These are phyloP conservation scores for Lycocerus yunnanus DNA, from an alignment of 2,888 invertebrate species.

Conservation along the genomic window DNA sequence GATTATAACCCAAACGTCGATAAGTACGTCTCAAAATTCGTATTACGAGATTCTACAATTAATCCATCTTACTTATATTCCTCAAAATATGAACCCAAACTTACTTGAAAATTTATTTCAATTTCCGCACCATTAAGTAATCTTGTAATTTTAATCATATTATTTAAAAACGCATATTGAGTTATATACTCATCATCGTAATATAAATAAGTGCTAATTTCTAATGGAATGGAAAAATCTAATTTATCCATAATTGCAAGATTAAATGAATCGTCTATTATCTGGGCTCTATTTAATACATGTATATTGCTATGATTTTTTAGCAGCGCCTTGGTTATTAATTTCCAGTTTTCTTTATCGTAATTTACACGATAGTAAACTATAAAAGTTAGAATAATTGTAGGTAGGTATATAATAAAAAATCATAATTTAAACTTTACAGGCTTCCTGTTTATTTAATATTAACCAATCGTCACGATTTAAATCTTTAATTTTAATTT, in stretches of 20 bases:
- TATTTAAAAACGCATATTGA: conserved; percentile 48
- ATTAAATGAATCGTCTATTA: conserved; percentile 59
- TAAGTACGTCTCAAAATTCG: not conserved
- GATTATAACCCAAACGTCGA: not conserved
- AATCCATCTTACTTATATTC: not conserved
- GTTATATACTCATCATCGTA: conserved; percentile 66
- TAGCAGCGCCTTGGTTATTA: conserved; percentile 54
- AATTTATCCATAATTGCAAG: conserved; percentile 63
- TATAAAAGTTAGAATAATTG: conserved; percentile 27
- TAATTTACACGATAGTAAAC: conserved; percentile 54
- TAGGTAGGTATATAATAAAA: not conserved
- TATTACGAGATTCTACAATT: not conserved
- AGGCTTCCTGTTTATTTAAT: conserved; percentile 22
- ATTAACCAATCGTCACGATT: conserved; percentile 49
- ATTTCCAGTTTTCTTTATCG: conserved; percentile 51
- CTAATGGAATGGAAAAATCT: conserved; percentile 59
- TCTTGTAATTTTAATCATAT: not conserved
- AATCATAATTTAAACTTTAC: not conserved
- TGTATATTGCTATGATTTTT: conserved; percentile 58
- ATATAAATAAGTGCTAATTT: conserved; percentile 63
- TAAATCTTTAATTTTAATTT: not conserved
- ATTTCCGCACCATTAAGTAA: not conserved
- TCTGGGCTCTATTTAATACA: conserved; percentile 60
- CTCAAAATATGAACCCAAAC: not conserved
- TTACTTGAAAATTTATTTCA: not conserved